phyloP scores from a whole-genome alignment of 2,113 vertebrate species.

The Corythoichthys intestinalis region DNA sequence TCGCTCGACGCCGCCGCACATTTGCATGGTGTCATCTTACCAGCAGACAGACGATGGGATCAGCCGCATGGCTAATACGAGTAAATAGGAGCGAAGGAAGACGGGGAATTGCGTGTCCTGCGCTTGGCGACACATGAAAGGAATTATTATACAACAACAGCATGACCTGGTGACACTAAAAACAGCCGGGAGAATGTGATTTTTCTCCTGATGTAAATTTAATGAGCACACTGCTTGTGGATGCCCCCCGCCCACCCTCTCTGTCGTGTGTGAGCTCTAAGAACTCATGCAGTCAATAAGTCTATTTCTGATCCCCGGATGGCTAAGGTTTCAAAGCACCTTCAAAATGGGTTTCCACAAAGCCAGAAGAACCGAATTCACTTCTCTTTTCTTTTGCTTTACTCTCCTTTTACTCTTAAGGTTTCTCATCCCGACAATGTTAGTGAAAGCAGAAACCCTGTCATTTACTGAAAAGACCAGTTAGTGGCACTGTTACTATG shows the following conservation, averaged over 20 bases:
- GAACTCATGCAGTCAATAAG: slow-evolving; percentile 69
- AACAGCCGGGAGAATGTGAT: slow-evolving; percentile 40
- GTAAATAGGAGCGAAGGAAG: slow-evolving; percentile 43
- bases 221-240: slow-evolving; percentile 44
- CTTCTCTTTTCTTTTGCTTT: slow-evolving; percentile 44
- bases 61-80: slow-evolving; percentile 53
- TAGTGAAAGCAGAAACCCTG: background rate
- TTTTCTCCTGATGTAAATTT: slow-evolving; percentile 58
- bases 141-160: slow-evolving; percentile 24
- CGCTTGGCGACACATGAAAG: slow-evolving; percentile 17
- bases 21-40: slow-evolving; percentile 71
- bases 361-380: slow-evolving; percentile 57
- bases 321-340: slow-evolving; percentile 76
- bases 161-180: slow-evolving; percentile 26
- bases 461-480: background rate
- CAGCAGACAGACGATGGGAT: slow-evolving; percentile 57
- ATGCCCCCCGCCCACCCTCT: slow-evolving; percentile 8
- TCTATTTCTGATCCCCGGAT: slow-evolving; percentile 74
- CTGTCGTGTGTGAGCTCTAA: slow-evolving; percentile 51
- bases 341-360: slow-evolving; percentile 72
- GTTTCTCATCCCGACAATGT: background rate
- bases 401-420: slow-evolving; percentile 34
- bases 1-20: slow-evolving; percentile 43
- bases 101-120: slow-evolving; percentile 25
- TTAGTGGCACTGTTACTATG: background rate